Evolutionary conservation across 2,113 vertebrate species (phyloP), one percentile per base, ranked within the genome.

Genomic region (Abramis brama): DNA sequence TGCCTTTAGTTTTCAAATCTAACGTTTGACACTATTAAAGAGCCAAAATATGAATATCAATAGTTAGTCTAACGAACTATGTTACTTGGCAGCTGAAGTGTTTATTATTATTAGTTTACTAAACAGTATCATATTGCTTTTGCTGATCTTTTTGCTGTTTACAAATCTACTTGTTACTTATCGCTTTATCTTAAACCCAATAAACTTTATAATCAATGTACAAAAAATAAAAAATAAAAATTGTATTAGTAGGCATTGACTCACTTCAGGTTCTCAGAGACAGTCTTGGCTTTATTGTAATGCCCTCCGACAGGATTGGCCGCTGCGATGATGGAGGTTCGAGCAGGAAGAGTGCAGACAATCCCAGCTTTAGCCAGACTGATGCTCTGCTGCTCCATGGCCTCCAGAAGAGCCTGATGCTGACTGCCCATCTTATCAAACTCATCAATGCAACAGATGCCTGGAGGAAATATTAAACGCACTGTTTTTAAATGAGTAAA

Each of bases 341-440:
- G 95, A 85, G 98, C 97, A 47, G 98, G 98, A 82, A 99, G 95
- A 39, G 95, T 97, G 90, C 97, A 99, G 47, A 99, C 97, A 59
- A 99, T 96, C 6, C 98, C 98, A 84, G 98, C 98, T 88, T 99
- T 99, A 5, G 98, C 98, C 89, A 99, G 95, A 87, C 98, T 99
- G 88, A 99, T 99, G 76, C 96, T 97, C 89, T 99, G 98, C 93
- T 99, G 98, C 79, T 99, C 98, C 98, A 99, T 99, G 79, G 98
- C 97, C 91, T 99, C 98, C 45, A 99, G 59, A 86, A 99, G 93
- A 76, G 97, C 98, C 93, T 98, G 97, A 89, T 99, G 97, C 83
- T 99, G 98, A 91, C 89, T 96, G 9, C 97, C 97, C 96, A 99
- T 96, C 93, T 99, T 99, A 92, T 99, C 98, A 94, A 99, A 99